Evolutionary conservation across 2,888 invertebrate genomes (phyloP), one percentile per base, ranked within the genome.

Genomic region (Diplazon laetatorius): DNA sequence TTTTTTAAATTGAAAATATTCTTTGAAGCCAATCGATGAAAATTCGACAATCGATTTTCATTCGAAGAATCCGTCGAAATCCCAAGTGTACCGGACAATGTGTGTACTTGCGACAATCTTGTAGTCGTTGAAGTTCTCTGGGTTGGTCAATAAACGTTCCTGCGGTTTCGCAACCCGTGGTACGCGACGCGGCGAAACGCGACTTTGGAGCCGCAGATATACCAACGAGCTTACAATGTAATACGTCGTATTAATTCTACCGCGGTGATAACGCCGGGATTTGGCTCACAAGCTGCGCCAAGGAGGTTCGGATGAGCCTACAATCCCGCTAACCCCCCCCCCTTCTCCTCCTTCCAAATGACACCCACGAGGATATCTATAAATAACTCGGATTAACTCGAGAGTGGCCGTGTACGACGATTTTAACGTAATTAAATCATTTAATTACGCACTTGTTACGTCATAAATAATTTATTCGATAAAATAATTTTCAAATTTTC

Each of bases 111-210:
- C 60, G 60, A 63, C 30, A 63, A 30, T 30, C n/a, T n/a, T 18
- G 63, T 12, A 12, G 48, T 20, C 48, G 20, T 46, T 48, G 48
- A 30, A 5, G 0, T 73, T 62, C n/a, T 71, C 80, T 76, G 66
- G 39, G 76, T 82, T 80, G 80, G 76, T 80, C 76, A 81, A 83
- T 84, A 80, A 70, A 46, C 59, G 59, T 44, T 30, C n/a, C 59
- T 55, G 75, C 50, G 55, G 75, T 69, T 76, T 76, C 57, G 30
- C 76, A 76, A 70, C 42, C 52, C 30, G 37, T 52, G 30, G 37
- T 20, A 16, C 63, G 72, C 44, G 55, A 37, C 25, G 48, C 16
- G 18, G n/a, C 63, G 46, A 10, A 12, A n/a, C n/a, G n/a, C 48
- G 48, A 48, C 30, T 30, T 48, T 63, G 63, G 20, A 37, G 48